phyloP scores from a whole-genome alignment of 2,797 vertebrate species.

The Parauchenoglanis punctatus region DNA sequence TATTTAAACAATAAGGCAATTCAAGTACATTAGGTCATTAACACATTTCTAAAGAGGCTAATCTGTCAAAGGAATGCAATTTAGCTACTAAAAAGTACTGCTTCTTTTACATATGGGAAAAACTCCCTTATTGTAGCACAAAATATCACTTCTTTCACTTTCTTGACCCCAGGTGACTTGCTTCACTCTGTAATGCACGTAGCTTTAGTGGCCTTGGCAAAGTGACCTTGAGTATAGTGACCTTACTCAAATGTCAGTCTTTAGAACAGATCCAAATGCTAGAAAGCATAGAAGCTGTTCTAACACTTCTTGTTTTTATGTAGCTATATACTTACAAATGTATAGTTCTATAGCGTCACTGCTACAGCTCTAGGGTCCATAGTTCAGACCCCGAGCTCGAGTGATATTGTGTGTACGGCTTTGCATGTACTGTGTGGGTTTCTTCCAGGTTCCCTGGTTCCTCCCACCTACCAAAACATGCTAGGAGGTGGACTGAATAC shows the following conservation, averaged over 20 bases:
- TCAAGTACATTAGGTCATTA: conserved; percentile 75
- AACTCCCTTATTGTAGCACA: conserved; percentile 10
- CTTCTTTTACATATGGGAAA: conserved; percentile 61
- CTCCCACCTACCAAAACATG: neutral
- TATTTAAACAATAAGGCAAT: conserved; percentile 71
- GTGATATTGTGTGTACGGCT: too few species aligned
- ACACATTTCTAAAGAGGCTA: conserved; percentile 74
- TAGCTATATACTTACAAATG: too few species aligned
- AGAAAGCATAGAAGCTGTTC: neutral
- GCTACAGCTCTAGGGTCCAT: neutral
- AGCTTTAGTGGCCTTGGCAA: neutral
- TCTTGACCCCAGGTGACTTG: conserved; percentile 15
- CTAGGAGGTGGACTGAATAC: neutral
- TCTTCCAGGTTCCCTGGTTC: neutral
- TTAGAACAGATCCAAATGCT: neutral
- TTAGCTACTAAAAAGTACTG: conserved; percentile 69
- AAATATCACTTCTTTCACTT: conserved; percentile 21
- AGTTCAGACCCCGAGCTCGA: neutral
- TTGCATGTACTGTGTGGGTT: neutral
- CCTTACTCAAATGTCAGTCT: neutral
- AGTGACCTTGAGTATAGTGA: conserved; percentile 4
- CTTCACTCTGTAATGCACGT: neutral
- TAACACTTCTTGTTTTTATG: neutral
- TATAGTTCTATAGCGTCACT: neutral
- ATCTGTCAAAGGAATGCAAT: conserved; percentile 77